These are phyloP conservation scores for Bubalus kerabau DNA, from an alignment of 2,113 vertebrate species.

Conservation along the genomic window DNA sequence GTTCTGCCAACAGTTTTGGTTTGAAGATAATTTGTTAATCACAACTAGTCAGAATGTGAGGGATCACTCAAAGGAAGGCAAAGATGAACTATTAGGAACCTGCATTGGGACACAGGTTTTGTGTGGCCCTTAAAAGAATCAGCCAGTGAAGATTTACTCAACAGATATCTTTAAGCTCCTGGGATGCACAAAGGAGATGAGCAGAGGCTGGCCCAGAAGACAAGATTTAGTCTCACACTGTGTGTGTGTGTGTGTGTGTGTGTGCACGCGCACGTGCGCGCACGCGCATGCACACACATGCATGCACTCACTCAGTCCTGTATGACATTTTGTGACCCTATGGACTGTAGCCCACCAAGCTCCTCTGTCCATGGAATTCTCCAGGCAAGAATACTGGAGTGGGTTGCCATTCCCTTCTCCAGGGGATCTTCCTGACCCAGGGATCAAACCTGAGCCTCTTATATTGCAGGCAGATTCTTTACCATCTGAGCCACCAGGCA, in stretches of 20 bases:
- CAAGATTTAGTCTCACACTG: neutral
- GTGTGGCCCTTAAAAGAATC: neutral
- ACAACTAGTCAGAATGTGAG: neutral
- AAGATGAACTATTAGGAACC: neutral
- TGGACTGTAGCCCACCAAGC: no score
- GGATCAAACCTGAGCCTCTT: neutral
- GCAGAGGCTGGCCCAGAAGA: neutral
- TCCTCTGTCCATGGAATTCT: no score
- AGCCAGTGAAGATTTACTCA: neutral
- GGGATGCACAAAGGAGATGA: neutral
- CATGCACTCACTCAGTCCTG: neutral
- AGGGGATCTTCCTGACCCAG: neutral
- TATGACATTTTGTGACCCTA: neutral
- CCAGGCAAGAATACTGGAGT: no score
- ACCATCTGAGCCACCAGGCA: neutral
- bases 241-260: neutral
- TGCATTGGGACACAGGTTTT: neutral
- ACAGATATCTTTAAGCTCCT: neutral
- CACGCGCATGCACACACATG: fast-evolving
- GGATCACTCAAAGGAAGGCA: neutral
- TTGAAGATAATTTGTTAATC: neutral
- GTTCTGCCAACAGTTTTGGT: neutral
- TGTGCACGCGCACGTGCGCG: fast-evolving
- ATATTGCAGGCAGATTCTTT: neutral
- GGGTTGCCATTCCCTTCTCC: no score